Conservation (phyloP, 2,888 invertebrate genomes). For the Caenorhabditis panamensis region DNA sequence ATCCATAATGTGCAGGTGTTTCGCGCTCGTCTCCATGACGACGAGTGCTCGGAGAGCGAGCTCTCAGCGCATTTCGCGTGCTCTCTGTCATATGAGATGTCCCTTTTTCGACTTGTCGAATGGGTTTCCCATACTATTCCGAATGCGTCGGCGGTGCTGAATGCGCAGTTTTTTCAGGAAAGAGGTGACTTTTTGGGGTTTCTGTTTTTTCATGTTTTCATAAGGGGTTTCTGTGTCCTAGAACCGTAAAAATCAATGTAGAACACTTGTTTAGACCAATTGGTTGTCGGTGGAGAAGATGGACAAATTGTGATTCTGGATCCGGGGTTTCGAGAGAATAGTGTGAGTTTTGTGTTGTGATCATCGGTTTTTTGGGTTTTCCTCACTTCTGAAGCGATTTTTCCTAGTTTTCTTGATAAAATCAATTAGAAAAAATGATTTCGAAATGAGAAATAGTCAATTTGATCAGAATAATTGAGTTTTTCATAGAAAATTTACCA, state of each 20-base stretch:
- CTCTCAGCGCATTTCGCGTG: background rate
- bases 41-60: background rate
- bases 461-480: too few relatives aligned
- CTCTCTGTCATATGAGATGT: conserved; percentile 39
- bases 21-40: conserved; percentile 2
- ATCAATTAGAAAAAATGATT: too few relatives aligned
- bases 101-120: conserved; percentile 56
- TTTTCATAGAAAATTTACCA: too few relatives aligned
- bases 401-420: too few relatives aligned
- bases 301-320: conserved; percentile 64
- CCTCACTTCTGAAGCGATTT: too few relatives aligned
- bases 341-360: conserved; percentile 8
- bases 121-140: conserved; percentile 55
- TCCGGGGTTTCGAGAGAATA: conserved; percentile 37
- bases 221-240: too few relatives aligned
- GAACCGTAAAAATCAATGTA: too few relatives aligned
- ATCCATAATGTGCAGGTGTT: background rate
- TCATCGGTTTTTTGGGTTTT: too few relatives aligned
- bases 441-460: too few relatives aligned
- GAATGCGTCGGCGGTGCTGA: conserved; percentile 18
- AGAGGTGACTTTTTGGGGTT: conserved; percentile 18
- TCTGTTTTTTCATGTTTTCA: too few relatives aligned
- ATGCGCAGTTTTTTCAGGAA: conserved; percentile 41
- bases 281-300: conserved; percentile 64
- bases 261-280: conserved; percentile 53